These are phyloP conservation scores for Falco berigora DNA, from an alignment of 2,797 vertebrate species.

Conservation along the genomic window DNA sequence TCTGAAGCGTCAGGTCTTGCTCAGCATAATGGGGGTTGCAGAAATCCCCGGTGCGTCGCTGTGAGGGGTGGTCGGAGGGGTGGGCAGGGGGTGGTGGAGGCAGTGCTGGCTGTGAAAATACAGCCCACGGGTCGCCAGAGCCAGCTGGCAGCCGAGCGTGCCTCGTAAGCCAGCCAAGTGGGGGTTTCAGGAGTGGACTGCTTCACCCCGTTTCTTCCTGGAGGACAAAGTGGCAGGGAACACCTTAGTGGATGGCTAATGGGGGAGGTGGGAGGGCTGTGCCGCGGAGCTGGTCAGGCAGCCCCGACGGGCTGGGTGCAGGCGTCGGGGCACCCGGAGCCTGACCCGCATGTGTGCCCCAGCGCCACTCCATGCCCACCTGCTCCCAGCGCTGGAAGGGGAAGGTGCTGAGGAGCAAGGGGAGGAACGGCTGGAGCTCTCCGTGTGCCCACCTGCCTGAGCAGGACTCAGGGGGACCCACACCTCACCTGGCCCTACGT, in stretches of 20 bases:
- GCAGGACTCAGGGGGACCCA: fast-evolving
- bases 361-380: not conserved
- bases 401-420: not conserved
- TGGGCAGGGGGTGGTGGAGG: not conserved
- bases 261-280: not conserved
- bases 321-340: not conserved
- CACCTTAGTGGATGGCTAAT: not conserved
- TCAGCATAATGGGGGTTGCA: not conserved
- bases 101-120: not conserved
- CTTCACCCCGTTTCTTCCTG: not conserved
- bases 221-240: not conserved
- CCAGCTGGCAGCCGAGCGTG: not conserved
- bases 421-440: not conserved
- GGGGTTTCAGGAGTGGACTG: not conserved
- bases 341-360: not conserved
- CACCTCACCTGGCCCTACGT: not conserved
- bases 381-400: not conserved
- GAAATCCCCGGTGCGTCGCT: not conserved
- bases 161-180: not conserved
- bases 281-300: not conserved
- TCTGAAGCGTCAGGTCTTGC: not conserved
- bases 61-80: not conserved
- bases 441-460: not conserved
- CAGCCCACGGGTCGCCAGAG: not conserved
- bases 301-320: not conserved